Evolutionary conservation across 2,888 invertebrate species (phyloP), one percentile per base, ranked within the genome.

Genomic region (Leptodirus hochenwartii): DNA sequence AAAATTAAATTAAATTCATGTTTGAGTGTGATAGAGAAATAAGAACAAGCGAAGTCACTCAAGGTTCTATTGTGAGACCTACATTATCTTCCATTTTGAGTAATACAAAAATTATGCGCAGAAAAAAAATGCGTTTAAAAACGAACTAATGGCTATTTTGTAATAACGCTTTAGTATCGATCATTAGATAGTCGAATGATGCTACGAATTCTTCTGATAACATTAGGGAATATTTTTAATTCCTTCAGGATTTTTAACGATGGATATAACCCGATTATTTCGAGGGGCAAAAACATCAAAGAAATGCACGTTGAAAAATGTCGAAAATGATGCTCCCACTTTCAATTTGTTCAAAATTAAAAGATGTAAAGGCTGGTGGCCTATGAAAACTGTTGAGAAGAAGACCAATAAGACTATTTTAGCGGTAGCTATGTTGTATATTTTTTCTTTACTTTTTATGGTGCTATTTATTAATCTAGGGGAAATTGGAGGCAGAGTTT

Each of bases 361-460:
- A 40, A 51, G 60, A 9, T 54, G 66, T 4, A 61, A 59, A 34
- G 75, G 70, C 1, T 79, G 79, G 78, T 79, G 78, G 71, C 74
- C 77, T 0, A 59, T 73, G 33, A 49, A 45, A 17, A 48, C 46
- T 5, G 41, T 39, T 14, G 45, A 50, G 20, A 38, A 41, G 4
- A 36, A 46, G 33, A 42, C 39, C 2, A 40, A 43, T 25, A 33
- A 39, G n/a, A 34, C 40, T 13, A 38, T 41, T 12, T 39, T 48
- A 14, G 43, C 48, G 28, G 53, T 54, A 42, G 40, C 39, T 38
- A 27, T 5, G 5, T 9, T 14, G 13, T 10, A 6, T 24, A 16
- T 3, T 15, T 33, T 33, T 10, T 6, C n/a, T 9, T 25, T 20
- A 15, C 4, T 24, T 20, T 29, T 17, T 36, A 26, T 22, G 24